Base-by-base conservation (phyloP, 2,113 vertebrate species). In the Poicephalus meyeri region DNA sequence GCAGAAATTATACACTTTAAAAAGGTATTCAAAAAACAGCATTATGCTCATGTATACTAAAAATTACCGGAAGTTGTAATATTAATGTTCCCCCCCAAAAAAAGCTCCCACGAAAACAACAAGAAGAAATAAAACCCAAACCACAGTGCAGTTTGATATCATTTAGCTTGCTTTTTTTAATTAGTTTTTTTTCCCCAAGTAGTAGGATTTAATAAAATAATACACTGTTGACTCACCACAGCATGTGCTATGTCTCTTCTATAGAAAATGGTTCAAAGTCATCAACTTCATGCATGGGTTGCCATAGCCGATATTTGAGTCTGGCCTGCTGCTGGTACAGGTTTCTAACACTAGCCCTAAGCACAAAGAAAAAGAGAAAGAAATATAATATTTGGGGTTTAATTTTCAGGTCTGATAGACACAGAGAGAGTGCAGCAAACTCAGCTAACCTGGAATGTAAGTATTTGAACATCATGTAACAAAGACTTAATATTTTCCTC, bases 341-440 rank as follows among this genome's bases (percentile, higher is more conserved):
- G 66, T 79, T 96, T 91, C 96, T 95, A 97, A 96, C 55, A 42
- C 91, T 96, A 97, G 95, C 96, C 97, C 98, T 97, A 96, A 96
- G 95, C 52, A 81, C 68, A 89, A 46, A 52, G 81, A 37, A 24
- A 46, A 12, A 65, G 31, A 94, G 46, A 60, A 74, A 88, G 5
- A 92, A 70, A 53, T 68, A 44, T 46, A 70, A 53, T 68, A 44
- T 46, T 77, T 95, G 79, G 29, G 33, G 46, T 84, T 94, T 81
- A 95, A 47, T 71, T 88, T 88, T 85, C 69, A 95, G 72, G 28
- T 35, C 24, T 80, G 49, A 86, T 5, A 79, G 55, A 71, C 55
- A 77, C 20, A 79, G 44, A 82, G 44, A 76, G 90, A 49, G 23
- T 82, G 65, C 55, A 86, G 55, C 91, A 79, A 76, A 64, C n/a